These are phyloP conservation scores for Protomyctophum bolini DNA, from an alignment of 2,113 vertebrate genomes.

Conservation along the genomic window DNA sequence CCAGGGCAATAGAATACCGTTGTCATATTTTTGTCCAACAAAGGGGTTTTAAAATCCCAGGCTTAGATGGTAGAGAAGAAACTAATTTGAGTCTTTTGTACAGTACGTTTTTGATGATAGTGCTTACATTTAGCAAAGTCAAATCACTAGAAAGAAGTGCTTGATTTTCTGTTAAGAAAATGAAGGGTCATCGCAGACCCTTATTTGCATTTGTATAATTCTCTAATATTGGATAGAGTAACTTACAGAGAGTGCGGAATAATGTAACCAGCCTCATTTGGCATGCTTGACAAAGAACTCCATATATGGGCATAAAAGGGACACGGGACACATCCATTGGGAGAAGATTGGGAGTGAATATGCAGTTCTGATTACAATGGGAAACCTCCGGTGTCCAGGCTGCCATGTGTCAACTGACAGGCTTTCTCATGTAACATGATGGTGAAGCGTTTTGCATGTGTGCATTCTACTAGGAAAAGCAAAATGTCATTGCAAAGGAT, in stretches of 20 bases:
- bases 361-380: not conserved
- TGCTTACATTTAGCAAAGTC: no score
- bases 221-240: no score
- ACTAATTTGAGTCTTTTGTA: not conserved
- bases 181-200: no score
- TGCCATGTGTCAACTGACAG: conserved; percentile 53
- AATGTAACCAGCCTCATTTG: no score
- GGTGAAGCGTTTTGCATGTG: conserved; percentile 15
- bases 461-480: conserved; percentile 37
- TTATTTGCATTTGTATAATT: no score
- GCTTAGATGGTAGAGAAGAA: not conserved
- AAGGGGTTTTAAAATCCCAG: conserved; percentile 17
- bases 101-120: not conserved
- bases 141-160: no score
- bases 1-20: conserved; percentile 38
- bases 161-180: no score
- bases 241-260: no score
- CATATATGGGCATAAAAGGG: no score
- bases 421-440: conserved; percentile 28
- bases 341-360: no score
- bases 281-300: no score
- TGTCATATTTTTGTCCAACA: conserved; percentile 35
- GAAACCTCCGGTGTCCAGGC: conserved; percentile 21
- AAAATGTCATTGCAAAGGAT: conserved; percentile 26
- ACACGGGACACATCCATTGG: no score